Evolutionary conservation across 1,140 invertebrate genomes (phyloP).

Genomic region (Drosophila arizonae): DNA sequence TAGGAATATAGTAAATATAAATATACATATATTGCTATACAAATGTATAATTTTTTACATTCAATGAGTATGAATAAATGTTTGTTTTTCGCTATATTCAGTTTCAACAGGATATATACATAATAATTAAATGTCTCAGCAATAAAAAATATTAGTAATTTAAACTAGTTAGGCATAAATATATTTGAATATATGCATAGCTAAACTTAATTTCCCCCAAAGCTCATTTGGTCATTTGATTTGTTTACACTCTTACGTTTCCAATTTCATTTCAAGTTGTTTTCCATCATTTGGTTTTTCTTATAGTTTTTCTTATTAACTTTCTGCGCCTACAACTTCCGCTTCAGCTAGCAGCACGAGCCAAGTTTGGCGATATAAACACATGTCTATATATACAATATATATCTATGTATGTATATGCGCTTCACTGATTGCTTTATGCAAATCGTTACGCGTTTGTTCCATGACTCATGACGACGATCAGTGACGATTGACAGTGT

Average conservation of each 20-base stretch:
- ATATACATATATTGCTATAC: too few relatives aligned
- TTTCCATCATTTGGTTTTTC: background rate
- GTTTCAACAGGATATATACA: too few relatives aligned
- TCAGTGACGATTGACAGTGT: background rate
- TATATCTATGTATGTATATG: background rate
- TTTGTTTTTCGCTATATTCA: too few relatives aligned
- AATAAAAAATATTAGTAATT: too few relatives aligned
- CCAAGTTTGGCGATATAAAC: conserved; percentile 5
- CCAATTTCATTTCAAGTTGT: conserved; percentile 3
- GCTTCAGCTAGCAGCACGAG: conserved; percentile 26
- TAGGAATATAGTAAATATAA: too few relatives aligned
- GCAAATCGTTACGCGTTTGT: conserved; percentile 39
- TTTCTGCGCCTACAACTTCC: conserved; percentile 70
- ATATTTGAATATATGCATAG: too few relatives aligned
- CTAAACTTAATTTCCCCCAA: too few relatives aligned
- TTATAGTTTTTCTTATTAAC: conserved; percentile 43
- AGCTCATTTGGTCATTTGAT: background rate
- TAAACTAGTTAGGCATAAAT: too few relatives aligned
- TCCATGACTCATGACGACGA: conserved; percentile 45
- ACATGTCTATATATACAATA: background rate
- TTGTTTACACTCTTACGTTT: conserved; percentile 1
- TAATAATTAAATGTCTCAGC: too few relatives aligned
- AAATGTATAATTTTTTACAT: too few relatives aligned
- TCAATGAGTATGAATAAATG: too few relatives aligned
- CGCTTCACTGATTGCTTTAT: conserved; percentile 37